These are phyloP conservation scores for Chesias legatella DNA, from an alignment of 2,888 invertebrate genomes.

Conservation along the genomic window DNA sequence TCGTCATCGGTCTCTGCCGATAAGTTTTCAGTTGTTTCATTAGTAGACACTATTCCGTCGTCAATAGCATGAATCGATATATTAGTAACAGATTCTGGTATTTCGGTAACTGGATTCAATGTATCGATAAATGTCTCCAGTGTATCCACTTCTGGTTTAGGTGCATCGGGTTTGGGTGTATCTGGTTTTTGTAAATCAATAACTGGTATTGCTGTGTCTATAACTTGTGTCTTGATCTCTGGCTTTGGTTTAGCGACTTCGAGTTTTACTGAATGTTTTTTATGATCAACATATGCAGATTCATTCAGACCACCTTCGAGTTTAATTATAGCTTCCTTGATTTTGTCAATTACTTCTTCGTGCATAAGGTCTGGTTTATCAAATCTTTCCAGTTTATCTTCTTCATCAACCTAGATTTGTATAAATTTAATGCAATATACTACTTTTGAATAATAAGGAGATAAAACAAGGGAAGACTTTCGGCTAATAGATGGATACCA, in stretches of 20 bases:
- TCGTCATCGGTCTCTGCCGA: slow-evolving; percentile 6
- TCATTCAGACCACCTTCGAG: slow-evolving; percentile 56
- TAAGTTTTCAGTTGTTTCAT: slow-evolving; percentile 3
- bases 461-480: slow-evolving; percentile 11
- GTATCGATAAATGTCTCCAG: slow-evolving; percentile 1
- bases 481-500: not conserved
- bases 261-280: slow-evolving; percentile 18
- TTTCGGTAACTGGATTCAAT: not conserved
- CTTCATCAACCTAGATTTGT: slow-evolving; percentile 49
- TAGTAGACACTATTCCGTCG: not conserved
- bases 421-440: slow-evolving; percentile 16
- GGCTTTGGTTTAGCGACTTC: slow-evolving; percentile 13
- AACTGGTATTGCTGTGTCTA: not conserved
- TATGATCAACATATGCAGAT: slow-evolving; percentile 9
- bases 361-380: slow-evolving; percentile 56
- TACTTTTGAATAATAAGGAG: slow-evolving; percentile 1
- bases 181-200: slow-evolving; percentile 11
- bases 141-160: not conserved
- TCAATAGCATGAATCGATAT: not conserved
- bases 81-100: not conserved
- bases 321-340: slow-evolving; percentile 67
- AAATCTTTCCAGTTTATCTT: slow-evolving; percentile 61
- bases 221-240: slow-evolving; percentile 23
- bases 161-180: slow-evolving; percentile 2
- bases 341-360: slow-evolving; percentile 61